Percentiles rank a stretch among this genome's conserved stretches.
phyloP scores from a whole-genome alignment of 2,888 invertebrate genomes.

The Cerastis leucographa region DNA sequence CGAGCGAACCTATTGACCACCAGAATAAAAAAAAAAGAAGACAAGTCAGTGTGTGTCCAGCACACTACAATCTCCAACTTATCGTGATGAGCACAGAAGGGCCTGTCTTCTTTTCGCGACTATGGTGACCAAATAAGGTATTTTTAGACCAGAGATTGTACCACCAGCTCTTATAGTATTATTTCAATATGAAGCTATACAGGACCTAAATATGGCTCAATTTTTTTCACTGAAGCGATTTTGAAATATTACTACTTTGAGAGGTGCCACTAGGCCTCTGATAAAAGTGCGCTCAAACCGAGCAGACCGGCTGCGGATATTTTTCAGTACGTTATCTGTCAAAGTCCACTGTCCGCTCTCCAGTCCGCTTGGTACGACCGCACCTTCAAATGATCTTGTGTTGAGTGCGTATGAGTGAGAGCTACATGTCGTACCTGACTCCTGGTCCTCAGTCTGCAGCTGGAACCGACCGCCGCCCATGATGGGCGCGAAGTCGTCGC shows the following conservation, averaged over 20 bases:
- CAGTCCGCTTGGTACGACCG: not conserved
- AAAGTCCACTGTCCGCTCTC: not conserved
- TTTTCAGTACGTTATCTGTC: not conserved
- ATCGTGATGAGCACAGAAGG: not conserved
- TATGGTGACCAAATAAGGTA: not conserved
- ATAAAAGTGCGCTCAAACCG: not conserved
- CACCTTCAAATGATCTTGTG: not conserved
- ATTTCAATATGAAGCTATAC: not conserved
- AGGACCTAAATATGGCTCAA: not conserved
- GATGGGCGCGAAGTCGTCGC: constrained; percentile 94
- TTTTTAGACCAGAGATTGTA: not conserved
- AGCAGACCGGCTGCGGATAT: not conserved
- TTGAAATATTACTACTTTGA: not conserved
- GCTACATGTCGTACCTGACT: constrained; percentile 82
- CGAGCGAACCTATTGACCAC: not conserved
- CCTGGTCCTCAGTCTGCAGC: constrained; percentile 94
- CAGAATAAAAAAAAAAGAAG: constrained; percentile 8
- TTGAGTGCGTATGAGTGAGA: not conserved
- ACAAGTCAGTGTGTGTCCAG: not conserved
- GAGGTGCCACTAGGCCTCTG: not conserved
- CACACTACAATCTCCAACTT: not conserved
- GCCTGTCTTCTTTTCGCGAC: not conserved
- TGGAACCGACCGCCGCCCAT: constrained; percentile 93
- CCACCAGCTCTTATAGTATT: no score
- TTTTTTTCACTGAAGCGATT: not conserved